Conservation (phyloP, 2,888 invertebrate genomes). For the Himalopsyche kuldschensis region DNA sequence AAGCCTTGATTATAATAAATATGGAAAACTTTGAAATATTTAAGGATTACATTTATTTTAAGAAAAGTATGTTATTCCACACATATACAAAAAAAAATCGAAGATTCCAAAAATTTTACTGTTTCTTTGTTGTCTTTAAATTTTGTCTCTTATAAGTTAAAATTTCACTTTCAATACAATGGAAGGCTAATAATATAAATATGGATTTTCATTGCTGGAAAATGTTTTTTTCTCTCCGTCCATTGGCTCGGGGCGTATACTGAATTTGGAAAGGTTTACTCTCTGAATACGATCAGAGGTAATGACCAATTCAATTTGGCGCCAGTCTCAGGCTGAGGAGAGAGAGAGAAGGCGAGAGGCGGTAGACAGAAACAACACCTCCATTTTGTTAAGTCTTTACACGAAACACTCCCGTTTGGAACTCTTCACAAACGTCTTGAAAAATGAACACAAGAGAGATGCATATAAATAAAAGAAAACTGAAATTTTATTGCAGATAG, state of each 20-base stretch:
- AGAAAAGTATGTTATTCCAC: too few species aligned
- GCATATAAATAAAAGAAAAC: not conserved
- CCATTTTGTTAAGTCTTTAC: not conserved
- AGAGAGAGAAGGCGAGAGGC: not conserved
- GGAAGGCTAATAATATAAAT: too few species aligned
- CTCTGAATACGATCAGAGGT: slow-evolving; percentile 8
- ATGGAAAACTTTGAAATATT: too few species aligned
- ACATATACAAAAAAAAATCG: too few species aligned
- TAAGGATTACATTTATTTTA: too few species aligned
- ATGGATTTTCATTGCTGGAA: too few species aligned
- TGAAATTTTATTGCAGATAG: not conserved
- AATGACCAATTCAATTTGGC: slow-evolving; percentile 34
- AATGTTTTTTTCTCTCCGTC: not conserved
- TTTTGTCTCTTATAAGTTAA: too few species aligned
- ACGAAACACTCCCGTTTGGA: not conserved
- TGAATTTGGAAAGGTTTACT: slow-evolving; percentile 8
- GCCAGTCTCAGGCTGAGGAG: slow-evolving; percentile 3
- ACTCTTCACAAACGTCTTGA: slow-evolving; percentile 1
- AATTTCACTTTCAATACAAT: too few species aligned
- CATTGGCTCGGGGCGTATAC: not conserved
- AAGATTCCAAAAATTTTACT: too few species aligned
- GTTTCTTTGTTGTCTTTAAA: too few species aligned
- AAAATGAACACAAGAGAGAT: not conserved
- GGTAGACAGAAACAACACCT: not conserved
- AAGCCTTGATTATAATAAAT: too few species aligned